Base-by-base conservation (phyloP, 1,140 invertebrate genomes). In the Drosophila nigromelanica region DNA sequence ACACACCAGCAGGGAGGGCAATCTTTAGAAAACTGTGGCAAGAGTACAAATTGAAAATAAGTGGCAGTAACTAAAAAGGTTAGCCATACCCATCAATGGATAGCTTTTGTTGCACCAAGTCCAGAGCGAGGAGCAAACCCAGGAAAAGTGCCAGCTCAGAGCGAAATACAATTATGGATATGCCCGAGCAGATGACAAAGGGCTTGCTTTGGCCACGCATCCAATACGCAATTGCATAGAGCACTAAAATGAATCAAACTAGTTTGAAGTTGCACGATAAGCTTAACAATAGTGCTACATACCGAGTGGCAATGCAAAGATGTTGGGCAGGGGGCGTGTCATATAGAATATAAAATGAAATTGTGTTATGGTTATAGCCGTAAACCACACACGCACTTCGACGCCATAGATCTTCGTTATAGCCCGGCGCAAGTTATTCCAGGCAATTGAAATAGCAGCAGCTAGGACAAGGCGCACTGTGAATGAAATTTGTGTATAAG, bases 331-430 rank as follows among this genome's bases (percentile, higher is more conserved):
- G 18, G 98, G 95, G 58, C 99, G 94, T 70, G 97, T 98, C 83
- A 98, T 94, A 92, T 99, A 99, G 91, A 98, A 99, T 94, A 99
- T 96, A 87, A 99, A 98, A 93, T 99, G 99, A 93, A 99, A 99
- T 90, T 99, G 99, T 10, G 97, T 96, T 21, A 96, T 94, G 27
- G 96, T 98, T 45, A 99, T 95, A 4, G 96, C 87, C 37, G 97
- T 94, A 75, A 98, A 96, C 97, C 98, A 98, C 73, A 94, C 94
- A 14, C 95, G 93, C 91, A 97, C 95, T 66, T 94, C 93, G 35
- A 91, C 90, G 15, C 98, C 98, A 93, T 98, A 98, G 48, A 95
- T 93, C 78, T 95, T 94, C 82, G 95, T 93, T 40, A 98, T 92
- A 33, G 95, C 94, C 83, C 94, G 93, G 70, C 94, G 94, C 67